Percentiles rank a stretch among this genome's conserved stretches.
Conservation (phyloP, 2,113 vertebrate species). For the Eubucco bourcierii region DNA sequence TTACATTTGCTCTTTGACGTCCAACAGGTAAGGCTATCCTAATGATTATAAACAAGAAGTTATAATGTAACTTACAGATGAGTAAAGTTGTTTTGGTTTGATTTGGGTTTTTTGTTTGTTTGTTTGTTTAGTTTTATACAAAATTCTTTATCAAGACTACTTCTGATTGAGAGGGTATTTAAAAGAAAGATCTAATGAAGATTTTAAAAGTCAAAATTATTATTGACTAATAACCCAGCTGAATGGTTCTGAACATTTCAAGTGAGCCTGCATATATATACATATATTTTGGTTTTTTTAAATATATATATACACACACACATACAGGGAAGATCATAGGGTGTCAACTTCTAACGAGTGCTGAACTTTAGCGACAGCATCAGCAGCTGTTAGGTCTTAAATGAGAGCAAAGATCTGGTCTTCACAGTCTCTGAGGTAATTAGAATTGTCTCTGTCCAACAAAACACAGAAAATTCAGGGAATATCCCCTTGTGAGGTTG, state of each 20-base stretch:
- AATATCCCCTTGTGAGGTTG: neutral
- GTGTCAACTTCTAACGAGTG: neutral
- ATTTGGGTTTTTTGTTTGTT: neutral
- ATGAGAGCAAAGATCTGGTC: neutral
- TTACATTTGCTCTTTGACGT: slow-evolving; percentile 78
- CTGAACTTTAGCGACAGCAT: neutral
- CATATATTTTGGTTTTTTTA: no score
- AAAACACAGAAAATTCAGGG: neutral
- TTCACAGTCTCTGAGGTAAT: neutral
- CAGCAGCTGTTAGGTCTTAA: neutral
- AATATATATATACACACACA: no score
- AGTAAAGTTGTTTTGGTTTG: neutral
- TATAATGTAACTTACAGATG: neutral
- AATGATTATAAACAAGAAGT: neutral
- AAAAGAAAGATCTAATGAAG: neutral
- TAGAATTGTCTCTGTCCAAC: neutral
- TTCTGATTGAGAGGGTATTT: neutral
- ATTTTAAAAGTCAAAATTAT: neutral
- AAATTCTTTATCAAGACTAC: neutral
- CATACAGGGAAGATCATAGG: neutral
- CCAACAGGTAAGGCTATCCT: slow-evolving; percentile 70
- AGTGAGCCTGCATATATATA: neutral
- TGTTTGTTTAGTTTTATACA: no score
- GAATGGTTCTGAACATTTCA: neutral
- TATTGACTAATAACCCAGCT: neutral